Base-by-base conservation (phyloP, 1,140 invertebrate genomes). In the Eumaeus atala region DNA sequence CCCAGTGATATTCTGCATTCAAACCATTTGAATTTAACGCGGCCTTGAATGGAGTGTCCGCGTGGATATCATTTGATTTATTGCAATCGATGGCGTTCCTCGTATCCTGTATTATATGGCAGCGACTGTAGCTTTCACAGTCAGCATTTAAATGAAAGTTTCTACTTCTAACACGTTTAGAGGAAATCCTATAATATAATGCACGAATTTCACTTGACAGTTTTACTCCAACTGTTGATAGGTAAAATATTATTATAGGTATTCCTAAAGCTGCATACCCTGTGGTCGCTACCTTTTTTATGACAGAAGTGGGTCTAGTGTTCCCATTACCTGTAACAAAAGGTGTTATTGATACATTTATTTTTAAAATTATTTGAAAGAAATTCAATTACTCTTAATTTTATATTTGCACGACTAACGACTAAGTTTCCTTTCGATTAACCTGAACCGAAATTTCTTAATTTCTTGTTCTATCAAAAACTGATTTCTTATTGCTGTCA, bases 241-340 rank as follows among this genome's bases (percentile, higher is more conserved):
- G 87, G 77, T 96, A 96, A 14, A 98, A 90, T 66, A 98, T 89
- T 89, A 97, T 96, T 48, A 98, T 86, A 4, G 96, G 97, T 60
- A 98, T 97, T 16, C 96, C 96, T 37, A 97, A 89, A 3, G 95
- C 89, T 0, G 96, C 95, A 83, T 97, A 98, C 14, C 95, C 84
- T 53, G 97, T 93, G 3, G 97, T 97, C 14, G 96, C 94, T 55
- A 96, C 74, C 65, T 92, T 94, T 54, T 67, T 88, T 70, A 28
- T 28, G 2, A 95, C 89, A 0, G 97, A 98, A 70, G 93, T 92
- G 1, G 97, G 97, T 8, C 95, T 93, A 47, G 97, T 94, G 73
- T 95, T 95, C 33, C 97, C 96, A 73, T 97, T 97, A 54, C 97
- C 96, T 98, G 90, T 3, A 90, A 63, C 10, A 70, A 58, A 59